Evolutionary conservation across 2,797 vertebrate species (phyloP), one percentile per base, ranked within the genome.

Genomic region (Carapus acus): DNA sequence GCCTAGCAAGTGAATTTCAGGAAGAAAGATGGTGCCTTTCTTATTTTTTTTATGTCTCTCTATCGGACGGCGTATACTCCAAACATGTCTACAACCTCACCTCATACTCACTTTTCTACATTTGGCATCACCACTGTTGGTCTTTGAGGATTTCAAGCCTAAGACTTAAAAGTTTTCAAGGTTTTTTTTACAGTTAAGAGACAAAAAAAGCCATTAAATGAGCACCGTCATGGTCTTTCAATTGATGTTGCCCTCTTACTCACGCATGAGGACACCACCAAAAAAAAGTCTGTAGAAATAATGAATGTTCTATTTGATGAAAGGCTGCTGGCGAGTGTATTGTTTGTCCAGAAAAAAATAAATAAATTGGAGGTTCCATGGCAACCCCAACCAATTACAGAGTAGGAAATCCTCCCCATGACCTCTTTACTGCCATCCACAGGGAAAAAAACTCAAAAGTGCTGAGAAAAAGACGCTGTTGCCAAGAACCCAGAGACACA

Each of bases 331-430:
- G 74, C 71, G 68, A 54, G 65, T 58, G 44, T 44, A 67, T 43
- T 66, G 63, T 57, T 54, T 72, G 58, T 41, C 49, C 50, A 33
- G 22, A 45, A 43, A 53, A 67, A 39, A 33, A 43, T 37, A 27
- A 37, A 4, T 5, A 31, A 27, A 21, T 39, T 54, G 17, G 12
- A 22, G 39, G 36, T 16, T 0, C 65, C 71, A 79, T 71, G 52
- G 76, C 50, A 83, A 81, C 71, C 36, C 47, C 45, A 55, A 74
- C 71, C 73, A 69, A 69, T 71, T 40, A 15, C 51, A 63, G 64
- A 58, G 43, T 29, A 77, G 76, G 62, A 83, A 76, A 67, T 69
- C 78, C 78, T 77, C 62, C 66, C 59, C 55, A 48, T 79, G 73
- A 79, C 76, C 71, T 78, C 71, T 63, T 75, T 74, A 60, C 66